These are phyloP conservation scores for Agrochola macilenta DNA, from an alignment of 2,888 invertebrate genomes.

Conservation along the genomic window DNA sequence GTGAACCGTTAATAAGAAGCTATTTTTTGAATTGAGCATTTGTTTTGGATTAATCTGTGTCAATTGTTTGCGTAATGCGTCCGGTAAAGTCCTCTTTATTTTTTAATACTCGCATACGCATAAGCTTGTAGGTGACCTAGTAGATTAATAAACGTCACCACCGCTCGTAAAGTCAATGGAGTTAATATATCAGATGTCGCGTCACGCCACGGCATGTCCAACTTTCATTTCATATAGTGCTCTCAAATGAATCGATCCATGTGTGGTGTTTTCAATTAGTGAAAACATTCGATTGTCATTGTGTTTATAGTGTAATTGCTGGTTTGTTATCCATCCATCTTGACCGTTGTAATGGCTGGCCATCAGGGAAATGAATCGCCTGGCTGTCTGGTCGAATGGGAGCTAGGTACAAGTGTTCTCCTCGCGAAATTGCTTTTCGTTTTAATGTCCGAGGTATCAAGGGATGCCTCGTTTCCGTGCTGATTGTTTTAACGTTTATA, in stretches of 20 bases:
- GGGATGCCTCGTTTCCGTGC: conserved; percentile 76
- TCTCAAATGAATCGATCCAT: conserved; percentile 85
- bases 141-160: conserved; percentile 87
- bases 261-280: conserved; percentile 89
- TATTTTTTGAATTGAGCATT: background rate
- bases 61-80: conserved; percentile 72
- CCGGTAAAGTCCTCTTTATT: conserved; percentile 74
- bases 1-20: background rate
- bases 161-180: conserved; percentile 86
- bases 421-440: conserved; percentile 84
- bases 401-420: conserved; percentile 81
- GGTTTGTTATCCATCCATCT: conserved; percentile 89
- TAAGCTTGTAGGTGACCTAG: conserved; percentile 77
- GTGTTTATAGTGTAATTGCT: conserved; percentile 89
- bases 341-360: conserved; percentile 88
- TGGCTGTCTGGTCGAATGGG: conserved; percentile 79
- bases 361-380: conserved; percentile 89
- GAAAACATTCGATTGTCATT: conserved; percentile 89
- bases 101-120: conserved; percentile 80
- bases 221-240: conserved; percentile 90
- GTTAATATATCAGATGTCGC: conserved; percentile 86
- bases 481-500: conserved; percentile 73
- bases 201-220: conserved; percentile 80
- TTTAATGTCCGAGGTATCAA: conserved; percentile 81
- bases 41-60: conserved; percentile 5